A percentile compares a stretch with the other conserved stretches of the same genome.
These are phyloP conservation scores for Diploscapter pachys DNA, from an alignment of 1,140 invertebrate genomes.

Conservation along the genomic window DNA sequence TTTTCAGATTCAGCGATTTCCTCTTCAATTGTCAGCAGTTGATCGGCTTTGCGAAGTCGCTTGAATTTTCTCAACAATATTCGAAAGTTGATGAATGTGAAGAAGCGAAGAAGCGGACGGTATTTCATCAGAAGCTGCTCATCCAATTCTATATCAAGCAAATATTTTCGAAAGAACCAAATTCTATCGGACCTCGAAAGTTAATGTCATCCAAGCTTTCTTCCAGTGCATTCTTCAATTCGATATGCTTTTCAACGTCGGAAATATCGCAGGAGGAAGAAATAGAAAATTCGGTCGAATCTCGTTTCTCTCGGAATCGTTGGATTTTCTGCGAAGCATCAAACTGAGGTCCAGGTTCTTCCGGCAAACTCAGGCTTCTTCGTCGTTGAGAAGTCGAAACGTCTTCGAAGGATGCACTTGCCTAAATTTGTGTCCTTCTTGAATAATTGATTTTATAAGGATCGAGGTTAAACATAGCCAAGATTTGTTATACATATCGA, in stretches of 20 bases:
- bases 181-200: background rate
- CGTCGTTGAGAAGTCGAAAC: too few relatives aligned
- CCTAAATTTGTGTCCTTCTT: too few relatives aligned
- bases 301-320: background rate
- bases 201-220: background rate
- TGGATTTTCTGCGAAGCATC: background rate
- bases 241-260: constrained; percentile 10
- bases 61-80: constrained; percentile 39
- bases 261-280: constrained; percentile 21
- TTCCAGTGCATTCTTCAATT: background rate
- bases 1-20: constrained; percentile 45
- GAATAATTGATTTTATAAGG: too few relatives aligned
- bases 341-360: too few relatives aligned
- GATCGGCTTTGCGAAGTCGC: constrained; percentile 43
- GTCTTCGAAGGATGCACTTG: too few relatives aligned
- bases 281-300: constrained; percentile 16
- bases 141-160: constrained; percentile 15
- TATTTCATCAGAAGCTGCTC: constrained; percentile 34
- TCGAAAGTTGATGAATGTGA: constrained; percentile 41
- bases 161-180: background rate
- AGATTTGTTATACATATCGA: too few relatives aligned
- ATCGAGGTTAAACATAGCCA: too few relatives aligned
- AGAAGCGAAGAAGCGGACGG: constrained; percentile 38
- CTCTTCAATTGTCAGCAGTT: constrained; percentile 44
- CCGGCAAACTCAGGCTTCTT: too few relatives aligned